Evolutionary conservation across 2,797 vertebrate genomes (phyloP).

Genomic region (Helicolenus hilgendorfi): DNA sequence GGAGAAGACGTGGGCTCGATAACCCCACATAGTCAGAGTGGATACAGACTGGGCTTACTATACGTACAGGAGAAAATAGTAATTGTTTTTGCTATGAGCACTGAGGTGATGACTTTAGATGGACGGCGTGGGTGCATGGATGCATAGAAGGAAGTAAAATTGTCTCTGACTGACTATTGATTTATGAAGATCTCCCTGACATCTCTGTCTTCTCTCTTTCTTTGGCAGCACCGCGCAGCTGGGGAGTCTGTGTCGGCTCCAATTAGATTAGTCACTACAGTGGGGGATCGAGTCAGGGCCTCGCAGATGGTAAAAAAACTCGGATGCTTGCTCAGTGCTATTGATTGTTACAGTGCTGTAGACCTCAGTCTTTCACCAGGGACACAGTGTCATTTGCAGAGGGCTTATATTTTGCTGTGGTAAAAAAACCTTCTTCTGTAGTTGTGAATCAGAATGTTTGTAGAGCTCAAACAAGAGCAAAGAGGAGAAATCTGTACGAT

Average conservation of each 20-base stretch:
- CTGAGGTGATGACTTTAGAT: constrained; percentile 26
- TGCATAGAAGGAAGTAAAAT: constrained; percentile 40
- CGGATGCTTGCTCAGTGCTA: constrained; percentile 73
- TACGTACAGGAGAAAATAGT: constrained; percentile 2
- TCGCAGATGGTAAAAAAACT: constrained; percentile 73
- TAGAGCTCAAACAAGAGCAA: constrained; percentile 6
- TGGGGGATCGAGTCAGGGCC: constrained; percentile 62
- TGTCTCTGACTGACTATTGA: constrained; percentile 71
- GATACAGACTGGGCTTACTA: not conserved
- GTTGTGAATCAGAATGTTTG: constrained; percentile 22
- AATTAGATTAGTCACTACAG: constrained; percentile 81
- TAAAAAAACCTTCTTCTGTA: constrained; percentile 26
- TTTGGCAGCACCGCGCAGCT: constrained; percentile 62
- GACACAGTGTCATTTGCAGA: constrained; percentile 46
- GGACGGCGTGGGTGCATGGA: constrained; percentile 19
- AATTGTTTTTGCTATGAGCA: not conserved
- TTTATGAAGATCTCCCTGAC: constrained; percentile 60
- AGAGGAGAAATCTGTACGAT: not conserved
- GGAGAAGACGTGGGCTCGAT: constrained; percentile 20
- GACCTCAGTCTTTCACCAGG: constrained; percentile 47
- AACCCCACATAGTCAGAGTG: constrained; percentile 21
- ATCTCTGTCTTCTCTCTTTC: constrained; percentile 64
- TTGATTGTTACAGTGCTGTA: constrained; percentile 71
- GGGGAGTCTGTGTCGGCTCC: constrained; percentile 75
- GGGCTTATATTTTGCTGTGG: constrained; percentile 36